Evolutionary conservation across 1,140 invertebrate genomes (phyloP), one percentile per base, ranked within the genome.

Genomic region (Camponotus pennsylvanicus): DNA sequence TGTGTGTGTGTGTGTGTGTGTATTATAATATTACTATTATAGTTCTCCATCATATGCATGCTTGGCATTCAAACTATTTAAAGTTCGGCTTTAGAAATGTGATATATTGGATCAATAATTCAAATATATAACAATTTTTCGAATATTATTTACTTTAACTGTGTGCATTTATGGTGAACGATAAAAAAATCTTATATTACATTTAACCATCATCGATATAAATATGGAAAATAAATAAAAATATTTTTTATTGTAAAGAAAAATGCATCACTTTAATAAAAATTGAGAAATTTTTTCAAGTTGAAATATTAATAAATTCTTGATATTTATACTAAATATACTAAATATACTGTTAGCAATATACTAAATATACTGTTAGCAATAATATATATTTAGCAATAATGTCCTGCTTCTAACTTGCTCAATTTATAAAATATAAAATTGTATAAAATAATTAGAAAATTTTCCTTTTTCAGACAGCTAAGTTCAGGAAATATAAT

Each of bases 381-480:
- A 27, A 86, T 86, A 27, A 27, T 27, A 27, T 27, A 27, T 71
- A 86, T 55, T 70, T 80, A 80, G 8, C 32, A 40, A 55, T 13
- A n/a, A 79, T 61, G 18, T 79, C 9, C 49, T 40, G n/a, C 27
- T 27, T 27, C 27, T 27, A 27, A 27, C 27, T 27, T 27, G 27
- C n/a, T 59, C 40, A 57, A 49, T 32, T 9, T 27, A 0, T n/a
- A n/a, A n/a, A 70, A 11, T 27, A 45, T 71, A 80, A 84, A 89
- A 87, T 59, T 21, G 59, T 32, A 27, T 55, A 55, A 5, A 42
- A 13, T 45, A 40, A 71, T 15, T 27, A 59, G 69, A 80, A 82
- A 71, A 82, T 1, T 73, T 83, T 61, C 13, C 32, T 40, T 73
- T 57, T 18, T 18, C 34, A 61, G 49, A 37, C 18, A 45, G 1